Evolutionary conservation across 2,888 invertebrate genomes (phyloP), one percentile per base, ranked within the genome.

Genomic region (Gortyna flavago): DNA sequence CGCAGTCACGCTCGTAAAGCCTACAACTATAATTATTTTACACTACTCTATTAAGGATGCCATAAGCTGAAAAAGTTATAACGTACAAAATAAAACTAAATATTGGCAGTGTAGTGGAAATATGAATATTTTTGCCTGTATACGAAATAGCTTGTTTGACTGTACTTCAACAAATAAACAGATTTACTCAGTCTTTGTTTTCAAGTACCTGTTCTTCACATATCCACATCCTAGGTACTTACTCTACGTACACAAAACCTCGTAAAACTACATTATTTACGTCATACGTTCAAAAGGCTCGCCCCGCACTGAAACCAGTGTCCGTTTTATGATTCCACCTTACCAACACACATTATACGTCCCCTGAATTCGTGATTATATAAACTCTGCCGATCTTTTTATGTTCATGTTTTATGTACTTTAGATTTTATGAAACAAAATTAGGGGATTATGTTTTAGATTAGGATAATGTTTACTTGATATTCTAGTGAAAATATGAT

Each of bases 221-320:
- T 57, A 64, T 29, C 13, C 25, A 57, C 32, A 16, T 48, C 29
- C 13, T 70, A 71, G 4, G n/a, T 85, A 72, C 64, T n/a, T 67
- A 69, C 41, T 51, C 35, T 25, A 61, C 35, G 64, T 67, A 66
- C 35, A 80, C 57, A 80, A 5, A 73, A 25, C n/a, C 62, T 79
- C 84, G 64, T 86, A 84, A 86, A 86, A 77, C 84, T 86, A 81
- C 41, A 80, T 81, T 86, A 86, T 86, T 86, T 78, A 84, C 80
- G 77, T 68, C 76, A 80, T 73, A 68, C 76, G 72, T 78, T 61
- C 74, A 54, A 73, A 86, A 81, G 72, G 85, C 81, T 86, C 81
- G 81, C 29, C 62, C 61, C 48, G 66, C 59, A 54, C 48, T 74
- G 64, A 86, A 86, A 86, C 79, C 85, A 77, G 76, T 79, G 85